Evolutionary conservation across 2,888 invertebrate species (phyloP), one percentile per base, ranked within the genome.

Genomic region (Beris chalybata): DNA sequence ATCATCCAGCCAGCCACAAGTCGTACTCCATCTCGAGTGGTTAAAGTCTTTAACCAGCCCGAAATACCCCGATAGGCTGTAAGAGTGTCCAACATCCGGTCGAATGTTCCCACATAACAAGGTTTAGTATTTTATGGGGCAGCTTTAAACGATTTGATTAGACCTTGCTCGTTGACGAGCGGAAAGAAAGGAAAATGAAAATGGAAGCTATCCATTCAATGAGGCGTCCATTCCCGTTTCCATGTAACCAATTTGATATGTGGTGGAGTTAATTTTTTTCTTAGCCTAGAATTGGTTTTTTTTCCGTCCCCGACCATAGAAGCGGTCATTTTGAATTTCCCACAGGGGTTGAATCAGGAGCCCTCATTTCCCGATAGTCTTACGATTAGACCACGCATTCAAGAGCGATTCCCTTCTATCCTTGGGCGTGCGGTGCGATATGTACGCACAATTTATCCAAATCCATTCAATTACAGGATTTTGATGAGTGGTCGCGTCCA

Each of bases 241-340:
- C 38, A 38, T 7, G 38, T 3, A 38, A 38, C 38, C 38, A 61
- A 61, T 32, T 52, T 38, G 38, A 9, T 48, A 38, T 52, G 22
- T 59, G 43, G 61, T 61, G 61, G 61, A 61, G 61, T 61, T 61
- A 50, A 50, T 50, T 61, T 61, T 61, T 61, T 61, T 38, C 32
- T 5, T 22, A 22, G 32, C 48, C 59, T n/a, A n/a, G 59, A 13
- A 59, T 48, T 50, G 43, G 61, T 52, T 50, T 15, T 50, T 22
- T 9, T 32, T 50, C 15, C 52, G 32, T 59, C n/a, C 47, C 32
- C 59, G 32, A 30, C 48, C 30, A 32, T 32, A 32, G 15, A n/a
- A 22, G 22, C 38, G 38, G 38, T 12, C 47, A 58, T 13, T 52
- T 52, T 52, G 22, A 50, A 3, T 61, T 61, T 61, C 61, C 61